Evolutionary conservation across 1,140 invertebrate genomes (phyloP).

Genomic region (Drosophila jambulina): DNA sequence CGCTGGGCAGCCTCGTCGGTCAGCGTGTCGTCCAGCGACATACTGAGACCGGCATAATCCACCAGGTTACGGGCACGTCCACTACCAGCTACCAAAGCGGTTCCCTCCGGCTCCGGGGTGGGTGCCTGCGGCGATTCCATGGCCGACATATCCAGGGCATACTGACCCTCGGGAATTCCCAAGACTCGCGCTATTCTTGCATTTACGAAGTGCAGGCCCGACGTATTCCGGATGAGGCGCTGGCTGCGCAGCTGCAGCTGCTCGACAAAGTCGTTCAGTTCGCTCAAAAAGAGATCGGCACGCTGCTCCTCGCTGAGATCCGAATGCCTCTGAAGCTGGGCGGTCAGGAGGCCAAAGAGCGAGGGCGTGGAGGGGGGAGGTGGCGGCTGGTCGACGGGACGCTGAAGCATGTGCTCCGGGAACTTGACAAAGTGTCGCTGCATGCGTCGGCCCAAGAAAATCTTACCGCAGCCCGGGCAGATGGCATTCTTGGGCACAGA

Average conservation of each 20-base stretch:
- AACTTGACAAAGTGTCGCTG: slow-evolving; percentile 77
- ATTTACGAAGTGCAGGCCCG: slow-evolving; percentile 77
- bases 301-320: slow-evolving; percentile 79
- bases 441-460: slow-evolving; percentile 75
- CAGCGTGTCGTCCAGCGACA: slow-evolving; percentile 79
- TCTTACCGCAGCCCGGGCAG: slow-evolving; percentile 78
- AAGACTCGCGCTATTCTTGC: slow-evolving; percentile 68
- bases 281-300: slow-evolving; percentile 77
- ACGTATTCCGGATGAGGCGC: slow-evolving; percentile 79
- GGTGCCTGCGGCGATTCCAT: slow-evolving; percentile 73
- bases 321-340: slow-evolving; percentile 66
- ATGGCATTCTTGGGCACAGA: slow-evolving; percentile 68
- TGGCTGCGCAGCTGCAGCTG: slow-evolving; percentile 79
- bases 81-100: slow-evolving; percentile 17
- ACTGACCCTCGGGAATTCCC: slow-evolving; percentile 82
- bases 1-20: slow-evolving; percentile 83
- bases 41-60: slow-evolving; percentile 75
- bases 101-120: slow-evolving; percentile 55
- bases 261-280: slow-evolving; percentile 77
- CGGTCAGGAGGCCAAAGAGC: slow-evolving; percentile 68
- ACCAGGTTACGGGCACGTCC: slow-evolving; percentile 58
- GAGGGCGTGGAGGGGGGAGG: slow-evolving; percentile 27
- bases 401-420: slow-evolving; percentile 70
- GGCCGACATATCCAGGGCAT: slow-evolving; percentile 78
- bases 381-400: slow-evolving; percentile 13